Evolutionary conservation across 2,113 vertebrate species (phyloP).

Genomic region (Caloenas nicobarica): DNA sequence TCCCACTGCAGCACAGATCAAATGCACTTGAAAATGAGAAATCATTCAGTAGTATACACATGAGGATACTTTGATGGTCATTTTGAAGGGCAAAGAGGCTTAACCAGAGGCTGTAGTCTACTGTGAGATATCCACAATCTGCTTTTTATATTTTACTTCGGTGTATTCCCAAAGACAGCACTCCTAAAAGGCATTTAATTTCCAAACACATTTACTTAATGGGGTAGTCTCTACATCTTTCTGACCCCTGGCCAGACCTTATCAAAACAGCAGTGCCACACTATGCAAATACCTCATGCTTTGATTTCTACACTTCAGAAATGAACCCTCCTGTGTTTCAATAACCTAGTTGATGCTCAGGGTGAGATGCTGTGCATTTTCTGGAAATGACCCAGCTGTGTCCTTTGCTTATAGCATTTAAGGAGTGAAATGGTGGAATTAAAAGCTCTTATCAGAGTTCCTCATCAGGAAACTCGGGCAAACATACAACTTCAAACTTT

Average conservation of each 20-base stretch:
- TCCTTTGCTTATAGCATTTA: not conserved
- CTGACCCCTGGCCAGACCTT: not conserved
- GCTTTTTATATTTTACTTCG: not conserved
- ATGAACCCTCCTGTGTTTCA: not conserved
- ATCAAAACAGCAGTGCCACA: not conserved
- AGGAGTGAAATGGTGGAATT: not conserved
- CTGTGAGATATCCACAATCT: not conserved
- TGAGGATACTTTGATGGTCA: not conserved
- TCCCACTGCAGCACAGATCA: not conserved
- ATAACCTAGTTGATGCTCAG: not conserved
- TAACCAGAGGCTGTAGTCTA: not conserved
- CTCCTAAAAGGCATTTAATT: not conserved
- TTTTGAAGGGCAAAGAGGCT: slow-evolving; percentile 11
- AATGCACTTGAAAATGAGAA: not conserved
- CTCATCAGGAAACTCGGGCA: not conserved
- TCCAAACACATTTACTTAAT: not conserved
- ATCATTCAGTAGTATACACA: not conserved
- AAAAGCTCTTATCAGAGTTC: slow-evolving; percentile 35
- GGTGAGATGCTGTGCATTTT: not conserved
- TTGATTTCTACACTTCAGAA: not conserved
- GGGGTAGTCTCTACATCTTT: not conserved
- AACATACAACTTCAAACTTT: not conserved
- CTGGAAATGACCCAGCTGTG: not conserved
- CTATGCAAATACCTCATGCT: not conserved
- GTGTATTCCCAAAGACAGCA: not conserved